Evolutionary conservation across 2,888 invertebrate genomes (phyloP), one percentile per base, ranked within the genome.

Genomic region (Coecobrya sp.): DNA sequence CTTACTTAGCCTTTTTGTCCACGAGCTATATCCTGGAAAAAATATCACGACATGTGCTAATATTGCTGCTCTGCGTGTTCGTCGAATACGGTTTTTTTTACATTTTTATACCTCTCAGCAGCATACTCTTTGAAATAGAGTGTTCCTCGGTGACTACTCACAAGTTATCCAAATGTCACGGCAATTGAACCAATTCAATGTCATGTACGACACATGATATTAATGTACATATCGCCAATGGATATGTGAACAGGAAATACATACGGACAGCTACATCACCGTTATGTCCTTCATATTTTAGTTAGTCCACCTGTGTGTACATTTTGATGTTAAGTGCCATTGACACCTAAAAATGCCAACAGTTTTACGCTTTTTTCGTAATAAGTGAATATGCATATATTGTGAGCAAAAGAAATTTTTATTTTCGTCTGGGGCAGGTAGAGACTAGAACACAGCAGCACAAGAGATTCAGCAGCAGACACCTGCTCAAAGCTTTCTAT

Each of bases 151-250:
- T 70, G 42, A 42, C 5, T 30, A 25, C n/a, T 36, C 42, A 42
- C 1, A 70, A 70, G 42, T 36, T 42, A n/a, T 70, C 42, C 42
- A 70, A 70, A 70, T 70, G 70, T 70, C 70, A 70, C 19, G 70
- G 70, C 42, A 70, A 70, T 70, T 70, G 70, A 70, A 42, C 42
- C 70, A 36, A 36, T 42, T 42, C 70, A 70, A 70, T 68, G 36
- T 36, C 68, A 36, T n/a, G 49, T 49, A 10, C 10, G 49, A 49
- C 4, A 42, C 42, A 49, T 13, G 49, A 49, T 10, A 13, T 10
- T 49, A 49, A 7, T 13, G 10, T 49, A 49, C 13, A 3, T 49
- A 49, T 49, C 11, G 49, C 11, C 11, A 52, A 19, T 22, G 13
- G 1, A 62, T 62, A 22, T 62, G n/a, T 19, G 62, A 13, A 11